Evolutionary conservation across 2,888 invertebrate genomes (phyloP).

Genomic region (Cylloceria caligata): DNA sequence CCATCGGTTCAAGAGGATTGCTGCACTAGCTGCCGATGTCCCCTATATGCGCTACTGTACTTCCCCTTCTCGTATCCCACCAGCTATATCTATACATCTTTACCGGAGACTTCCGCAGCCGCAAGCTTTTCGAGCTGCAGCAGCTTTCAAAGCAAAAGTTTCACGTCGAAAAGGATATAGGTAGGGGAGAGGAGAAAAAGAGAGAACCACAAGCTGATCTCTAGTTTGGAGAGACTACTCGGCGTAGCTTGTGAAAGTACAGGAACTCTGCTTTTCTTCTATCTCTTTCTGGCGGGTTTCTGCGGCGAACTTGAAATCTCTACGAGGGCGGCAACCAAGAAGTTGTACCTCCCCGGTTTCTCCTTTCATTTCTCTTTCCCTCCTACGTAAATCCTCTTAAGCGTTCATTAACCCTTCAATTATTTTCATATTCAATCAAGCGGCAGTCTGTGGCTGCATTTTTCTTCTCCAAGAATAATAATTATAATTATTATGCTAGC

Average conservation of each 20-base stretch:
- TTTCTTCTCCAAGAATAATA: neutral
- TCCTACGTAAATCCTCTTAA: neutral
- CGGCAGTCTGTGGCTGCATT: conserved; percentile 3
- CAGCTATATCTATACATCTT: conserved; percentile 15
- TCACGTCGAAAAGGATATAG: conserved; percentile 30
- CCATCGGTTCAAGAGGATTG: conserved; percentile 11
- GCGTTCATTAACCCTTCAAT: conserved; percentile 20
- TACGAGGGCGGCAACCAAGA: conserved; percentile 13
- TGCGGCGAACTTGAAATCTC: conserved; percentile 31
- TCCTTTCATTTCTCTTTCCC: conserved; percentile 1
- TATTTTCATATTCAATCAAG: conserved; percentile 12
- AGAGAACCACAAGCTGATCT: conserved; percentile 18
- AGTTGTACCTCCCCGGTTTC: conserved; percentile 10
- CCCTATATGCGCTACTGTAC: conserved; percentile 28
- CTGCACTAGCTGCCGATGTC: conserved; percentile 27
- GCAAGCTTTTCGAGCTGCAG: conserved; percentile 33
- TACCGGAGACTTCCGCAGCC: conserved; percentile 7
- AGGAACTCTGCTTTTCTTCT: conserved; percentile 37
- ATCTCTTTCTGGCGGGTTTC: conserved; percentile 8
- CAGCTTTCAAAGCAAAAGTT: conserved; percentile 43
- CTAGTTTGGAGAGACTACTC: conserved; percentile 25
- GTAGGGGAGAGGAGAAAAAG: conserved; percentile 1
- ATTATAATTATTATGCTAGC: neutral
- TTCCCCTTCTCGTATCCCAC: conserved; percentile 17
- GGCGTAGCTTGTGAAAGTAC: conserved; percentile 35